Evolutionary conservation across 1,140 invertebrate species (phyloP).

Genomic region (Diachasma alloeum): DNA sequence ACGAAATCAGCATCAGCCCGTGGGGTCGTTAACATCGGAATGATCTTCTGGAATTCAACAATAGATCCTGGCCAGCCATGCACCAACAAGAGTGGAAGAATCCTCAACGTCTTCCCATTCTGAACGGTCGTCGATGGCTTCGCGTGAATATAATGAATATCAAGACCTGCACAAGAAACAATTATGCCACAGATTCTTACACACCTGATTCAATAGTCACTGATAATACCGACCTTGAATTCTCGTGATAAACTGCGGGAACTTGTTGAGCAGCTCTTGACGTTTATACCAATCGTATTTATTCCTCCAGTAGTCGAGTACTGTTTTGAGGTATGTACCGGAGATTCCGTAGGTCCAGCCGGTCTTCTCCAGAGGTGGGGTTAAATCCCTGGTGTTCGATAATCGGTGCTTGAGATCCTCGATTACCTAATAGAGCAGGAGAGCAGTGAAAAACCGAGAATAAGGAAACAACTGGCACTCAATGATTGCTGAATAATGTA

Average conservation of each 20-base stretch:
- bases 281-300: slow-evolving; percentile 77
- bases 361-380: slow-evolving; percentile 66
- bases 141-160: slow-evolving; percentile 74
- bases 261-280: slow-evolving; percentile 74
- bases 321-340: slow-evolving; percentile 68
- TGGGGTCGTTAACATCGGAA: slow-evolving; percentile 74
- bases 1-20: slow-evolving; percentile 70
- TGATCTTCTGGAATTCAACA: slow-evolving; percentile 84
- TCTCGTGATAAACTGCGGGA: slow-evolving; percentile 76
- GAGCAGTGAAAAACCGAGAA: too few species aligned
- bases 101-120: slow-evolving; percentile 59
- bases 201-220: background rate
- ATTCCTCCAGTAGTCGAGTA: slow-evolving; percentile 76
- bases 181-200: background rate
- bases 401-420: slow-evolving; percentile 58
- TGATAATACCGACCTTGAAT: slow-evolving; percentile 69
- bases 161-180: slow-evolving; percentile 67
- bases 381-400: slow-evolving; percentile 56
- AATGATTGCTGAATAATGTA: too few species aligned
- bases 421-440: slow-evolving; percentile 46
- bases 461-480: too few species aligned
- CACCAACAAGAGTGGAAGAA: slow-evolving; percentile 77
- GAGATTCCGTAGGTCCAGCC: slow-evolving; percentile 78
- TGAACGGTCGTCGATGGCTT: slow-evolving; percentile 61
- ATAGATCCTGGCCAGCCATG: slow-evolving; percentile 94